Evolutionary conservation across 2,888 invertebrate species (phyloP).

Genomic region (Melanostoma mellinum): DNA sequence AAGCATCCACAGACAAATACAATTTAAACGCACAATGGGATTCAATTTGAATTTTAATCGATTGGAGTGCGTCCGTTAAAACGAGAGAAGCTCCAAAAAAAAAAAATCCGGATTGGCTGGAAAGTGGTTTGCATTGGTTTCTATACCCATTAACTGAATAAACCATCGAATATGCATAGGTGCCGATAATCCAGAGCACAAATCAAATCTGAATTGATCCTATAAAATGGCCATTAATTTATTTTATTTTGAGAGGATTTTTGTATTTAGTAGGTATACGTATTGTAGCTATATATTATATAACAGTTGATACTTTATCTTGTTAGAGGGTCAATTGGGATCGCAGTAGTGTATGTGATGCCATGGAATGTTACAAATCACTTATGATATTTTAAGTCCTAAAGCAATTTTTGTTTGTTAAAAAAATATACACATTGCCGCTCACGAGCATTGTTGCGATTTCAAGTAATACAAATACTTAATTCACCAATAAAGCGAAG

Average conservation of each 20-base stretch:
- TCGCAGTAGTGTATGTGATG: too few relatives aligned
- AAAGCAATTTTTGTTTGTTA: too few relatives aligned
- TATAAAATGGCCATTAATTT: conserved; percentile 59
- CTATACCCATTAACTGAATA: conserved; percentile 59
- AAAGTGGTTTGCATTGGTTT: conserved; percentile 45
- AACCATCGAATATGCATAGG: conserved; percentile 23
- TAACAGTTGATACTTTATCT: too few relatives aligned
- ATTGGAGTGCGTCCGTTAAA: conserved; percentile 37
- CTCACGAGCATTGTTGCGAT: too few relatives aligned
- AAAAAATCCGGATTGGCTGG: conserved; percentile 27
- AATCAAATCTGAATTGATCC: conserved; percentile 65
- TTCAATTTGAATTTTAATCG: conserved; percentile 70
- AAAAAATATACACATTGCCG: too few relatives aligned
- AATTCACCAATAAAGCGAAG: too few relatives aligned
- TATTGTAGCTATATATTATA: too few relatives aligned
- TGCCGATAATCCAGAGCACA: conserved; percentile 57
- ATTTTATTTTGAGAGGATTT: conserved; percentile 56
- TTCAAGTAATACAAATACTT: too few relatives aligned
- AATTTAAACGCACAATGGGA: conserved; percentile 68
- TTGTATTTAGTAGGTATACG: too few relatives aligned
- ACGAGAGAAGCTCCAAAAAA: background rate
- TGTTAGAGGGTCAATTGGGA: too few relatives aligned
- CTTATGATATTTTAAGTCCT: too few relatives aligned
- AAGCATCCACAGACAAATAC: conserved; percentile 55
- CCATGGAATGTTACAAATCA: too few relatives aligned